Base-by-base conservation (phyloP, 2,797 vertebrate species). In the Phataginus tetradactyla region DNA sequence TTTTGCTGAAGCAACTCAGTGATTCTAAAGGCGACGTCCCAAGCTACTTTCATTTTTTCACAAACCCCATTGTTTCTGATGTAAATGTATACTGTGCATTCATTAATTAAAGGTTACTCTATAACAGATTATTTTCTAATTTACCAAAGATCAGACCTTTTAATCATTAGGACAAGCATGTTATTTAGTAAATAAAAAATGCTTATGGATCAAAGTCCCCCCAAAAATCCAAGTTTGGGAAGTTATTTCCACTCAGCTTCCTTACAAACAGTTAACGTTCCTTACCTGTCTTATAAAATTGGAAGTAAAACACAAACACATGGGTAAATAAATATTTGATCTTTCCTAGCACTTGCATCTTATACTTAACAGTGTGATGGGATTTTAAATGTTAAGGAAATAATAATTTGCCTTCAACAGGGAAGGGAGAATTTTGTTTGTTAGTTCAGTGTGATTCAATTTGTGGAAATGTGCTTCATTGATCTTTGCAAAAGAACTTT, bases 331-430 rank as follows among this genome's bases (percentile, higher is more conserved):
- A 98, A 96, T 96, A 93, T 97, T 92, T 98, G 79, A 94, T 97
- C 96, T 95, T 98, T 97, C 95, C 90, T 91, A 98, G 96, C 90
- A 97, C 86, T 88, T 96, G 96, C 87, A 91, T 98, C 93, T 96
- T 94, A 95, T 98, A 98, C 98, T 98, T 98, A 98, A 98, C 98
- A 97, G 86, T 93, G 97, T 95, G 97, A 98, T 98, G 95, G 95
- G 97, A 98, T 98, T 98, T 98, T 98, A 98, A 98, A 98, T 98
- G 98, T 98, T 98, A 98, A 98, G 98, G 98, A 99, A 98, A 98
- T 98, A 98, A 97, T 97, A 98, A 98, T 98, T 98, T 98, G 83
- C 98, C 97, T 98, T 97, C 96, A 98, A 75, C 90, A 92, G 81
- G 91, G 87, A 95, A 98, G 97, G 97, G 97, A 98, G 96, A 97